These are phyloP conservation scores for Ursus arctos DNA, from an alignment of 2,113 vertebrate genomes.

Conservation along the genomic window DNA sequence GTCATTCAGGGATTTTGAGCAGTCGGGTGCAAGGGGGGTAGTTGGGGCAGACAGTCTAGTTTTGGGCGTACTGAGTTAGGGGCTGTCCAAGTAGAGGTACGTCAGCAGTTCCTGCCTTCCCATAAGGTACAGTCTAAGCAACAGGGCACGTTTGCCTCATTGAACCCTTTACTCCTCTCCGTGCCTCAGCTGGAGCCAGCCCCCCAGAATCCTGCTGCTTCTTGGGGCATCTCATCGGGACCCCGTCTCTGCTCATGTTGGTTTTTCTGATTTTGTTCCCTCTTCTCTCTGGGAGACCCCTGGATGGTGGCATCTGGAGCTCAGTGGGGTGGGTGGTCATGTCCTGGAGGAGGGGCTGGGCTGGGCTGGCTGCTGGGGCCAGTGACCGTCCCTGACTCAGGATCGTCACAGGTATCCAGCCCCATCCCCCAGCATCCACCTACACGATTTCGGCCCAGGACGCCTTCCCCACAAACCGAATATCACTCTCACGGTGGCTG, in stretches of 20 bases:
- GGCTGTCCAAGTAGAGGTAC: neutral
- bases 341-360: neutral
- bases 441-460: neutral
- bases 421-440: neutral
- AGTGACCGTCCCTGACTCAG: accelerated
- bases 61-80: neutral
- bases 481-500: neutral
- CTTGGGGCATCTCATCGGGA: neutral
- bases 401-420: neutral
- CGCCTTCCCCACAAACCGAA: accelerated
- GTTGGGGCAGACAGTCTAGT: neutral
- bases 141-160: accelerated
- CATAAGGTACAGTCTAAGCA: neutral
- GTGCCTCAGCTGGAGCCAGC: neutral
- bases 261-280: neutral
- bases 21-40: neutral
- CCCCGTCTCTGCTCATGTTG: neutral
- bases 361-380: neutral
- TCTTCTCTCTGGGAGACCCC: neutral
- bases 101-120: neutral
- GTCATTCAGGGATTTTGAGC: neutral
- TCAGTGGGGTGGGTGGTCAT: neutral
- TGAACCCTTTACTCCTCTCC: neutral
- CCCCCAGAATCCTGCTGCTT: neutral
- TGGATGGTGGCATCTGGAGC: neutral